phyloP scores from a whole-genome alignment of 2,113 vertebrate genomes.

The Malurus cyaneus region DNA sequence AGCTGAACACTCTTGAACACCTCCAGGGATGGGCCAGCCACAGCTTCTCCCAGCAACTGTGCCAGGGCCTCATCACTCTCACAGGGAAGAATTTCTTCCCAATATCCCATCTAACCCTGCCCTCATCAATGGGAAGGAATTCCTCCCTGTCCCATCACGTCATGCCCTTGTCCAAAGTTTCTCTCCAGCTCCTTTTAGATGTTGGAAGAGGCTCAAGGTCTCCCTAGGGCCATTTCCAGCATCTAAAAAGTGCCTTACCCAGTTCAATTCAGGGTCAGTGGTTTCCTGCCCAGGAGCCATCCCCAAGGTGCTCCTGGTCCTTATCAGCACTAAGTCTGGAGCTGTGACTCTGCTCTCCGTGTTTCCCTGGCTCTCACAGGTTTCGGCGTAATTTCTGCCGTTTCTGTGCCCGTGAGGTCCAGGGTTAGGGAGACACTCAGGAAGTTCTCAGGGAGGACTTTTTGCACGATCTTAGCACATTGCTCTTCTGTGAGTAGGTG shows the following conservation, averaged over 20 bases:
- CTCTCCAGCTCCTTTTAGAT: not conserved
- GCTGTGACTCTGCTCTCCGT: not conserved
- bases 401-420: not conserved
- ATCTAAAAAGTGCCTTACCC: not conserved
- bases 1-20: not conserved
- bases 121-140: not conserved
- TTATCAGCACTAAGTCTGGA: rapidly evolving
- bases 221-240: not conserved
- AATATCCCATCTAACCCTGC: not conserved
- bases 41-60: not conserved
- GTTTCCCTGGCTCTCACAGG: not conserved
- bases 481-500: not conserved
- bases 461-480: not conserved
- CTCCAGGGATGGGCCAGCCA: not conserved
- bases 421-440: not conserved
- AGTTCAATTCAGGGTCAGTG: not conserved
- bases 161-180: not conserved
- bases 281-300: not conserved
- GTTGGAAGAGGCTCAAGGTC: not conserved
- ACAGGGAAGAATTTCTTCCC: not conserved
- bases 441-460: not conserved
- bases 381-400: not conserved
- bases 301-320: not conserved
- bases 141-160: not conserved
- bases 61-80: not conserved